These are phyloP conservation scores for Batillaria attramentaria DNA, from an alignment of 1,140 invertebrate species.

Conservation along the genomic window DNA sequence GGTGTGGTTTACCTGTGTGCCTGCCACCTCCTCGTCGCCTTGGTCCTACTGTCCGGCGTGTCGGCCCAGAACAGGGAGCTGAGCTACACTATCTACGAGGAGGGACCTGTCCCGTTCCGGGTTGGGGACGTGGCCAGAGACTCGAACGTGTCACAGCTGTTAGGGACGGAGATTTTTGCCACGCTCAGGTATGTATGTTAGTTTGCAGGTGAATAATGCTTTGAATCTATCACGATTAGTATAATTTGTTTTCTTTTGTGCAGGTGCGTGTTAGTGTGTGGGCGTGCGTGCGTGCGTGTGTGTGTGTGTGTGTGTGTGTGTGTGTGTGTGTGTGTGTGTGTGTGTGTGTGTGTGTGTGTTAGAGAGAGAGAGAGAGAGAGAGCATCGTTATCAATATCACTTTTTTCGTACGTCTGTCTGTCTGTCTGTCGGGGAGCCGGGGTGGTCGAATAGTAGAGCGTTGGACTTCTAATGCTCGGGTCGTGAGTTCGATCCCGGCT, in stretches of 20 bases:
- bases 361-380: not conserved
- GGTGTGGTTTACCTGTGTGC: not conserved
- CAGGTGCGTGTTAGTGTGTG: not conserved
- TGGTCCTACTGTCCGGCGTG: not conserved
- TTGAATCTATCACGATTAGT: no score
- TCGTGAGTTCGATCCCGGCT: no score
- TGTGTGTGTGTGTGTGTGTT: conserved; percentile 4
- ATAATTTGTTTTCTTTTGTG: no score
- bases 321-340: conserved; percentile 16
- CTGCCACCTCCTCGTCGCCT: not conserved
- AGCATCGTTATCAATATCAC: not conserved
- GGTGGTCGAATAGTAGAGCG: no score
- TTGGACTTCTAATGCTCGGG: no score
- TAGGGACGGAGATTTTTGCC: conserved; percentile 28
- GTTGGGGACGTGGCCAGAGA: conserved; percentile 37
- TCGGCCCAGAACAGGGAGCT: conserved; percentile 29
- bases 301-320: conserved; percentile 16
- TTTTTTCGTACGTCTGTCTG: not conserved
- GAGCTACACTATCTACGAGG: conserved; percentile 35
- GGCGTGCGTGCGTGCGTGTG: conserved; percentile 6
- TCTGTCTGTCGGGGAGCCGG: no score
- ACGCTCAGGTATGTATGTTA: conserved; percentile 17
- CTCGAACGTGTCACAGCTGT: conserved; percentile 33
- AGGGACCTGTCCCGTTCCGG: conserved; percentile 2
- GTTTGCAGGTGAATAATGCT: not conserved